These are phyloP conservation scores for Myathropa florea DNA, from an alignment of 2,888 invertebrate genomes.

Conservation along the genomic window DNA sequence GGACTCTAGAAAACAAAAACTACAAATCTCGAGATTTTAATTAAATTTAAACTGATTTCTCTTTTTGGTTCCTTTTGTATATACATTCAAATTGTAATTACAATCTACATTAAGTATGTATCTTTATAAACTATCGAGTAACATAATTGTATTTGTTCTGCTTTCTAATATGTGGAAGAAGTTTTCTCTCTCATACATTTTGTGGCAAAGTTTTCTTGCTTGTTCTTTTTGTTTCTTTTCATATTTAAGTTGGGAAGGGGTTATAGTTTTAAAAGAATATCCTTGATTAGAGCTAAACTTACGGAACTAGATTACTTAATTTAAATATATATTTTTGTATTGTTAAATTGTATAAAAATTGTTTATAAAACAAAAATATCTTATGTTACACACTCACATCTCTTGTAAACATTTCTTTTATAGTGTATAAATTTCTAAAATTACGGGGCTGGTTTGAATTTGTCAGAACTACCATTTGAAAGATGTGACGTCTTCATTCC, in stretches of 20 bases:
- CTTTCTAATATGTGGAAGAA: slow-evolving; percentile 13
- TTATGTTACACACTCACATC: slow-evolving; percentile 47
- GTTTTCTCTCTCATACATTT: background rate
- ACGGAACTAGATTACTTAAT: slow-evolving; percentile 59
- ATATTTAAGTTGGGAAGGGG: background rate
- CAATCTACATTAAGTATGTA: slow-evolving; percentile 34
- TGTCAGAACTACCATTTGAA: slow-evolving; percentile 43
- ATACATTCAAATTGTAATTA: slow-evolving; percentile 39
- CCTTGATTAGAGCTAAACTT: slow-evolving; percentile 52
- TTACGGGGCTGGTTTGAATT: slow-evolving; percentile 37
- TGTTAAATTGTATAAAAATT: slow-evolving; percentile 49
- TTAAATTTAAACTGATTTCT: slow-evolving; percentile 39
- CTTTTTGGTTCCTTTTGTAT: slow-evolving; percentile 31
- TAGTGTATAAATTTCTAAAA: slow-evolving; percentile 58
- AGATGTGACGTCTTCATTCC: slow-evolving; percentile 26
- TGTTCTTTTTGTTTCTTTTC: background rate
- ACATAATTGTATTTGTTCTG: slow-evolving; percentile 27
- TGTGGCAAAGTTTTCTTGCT: too few species aligned
- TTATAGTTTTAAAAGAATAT: slow-evolving; percentile 4
- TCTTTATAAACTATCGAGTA: slow-evolving; percentile 22
- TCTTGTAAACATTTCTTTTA: slow-evolving; percentile 29
- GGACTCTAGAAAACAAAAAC: slow-evolving; percentile 27
- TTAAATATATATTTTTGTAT: slow-evolving; percentile 22
- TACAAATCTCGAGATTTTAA: slow-evolving; percentile 30
- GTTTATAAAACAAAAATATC: slow-evolving; percentile 62